Evolutionary conservation across 2,113 vertebrate genomes (phyloP), one percentile per base, ranked within the genome.

Genomic region (Dasypus novemcinctus): DNA sequence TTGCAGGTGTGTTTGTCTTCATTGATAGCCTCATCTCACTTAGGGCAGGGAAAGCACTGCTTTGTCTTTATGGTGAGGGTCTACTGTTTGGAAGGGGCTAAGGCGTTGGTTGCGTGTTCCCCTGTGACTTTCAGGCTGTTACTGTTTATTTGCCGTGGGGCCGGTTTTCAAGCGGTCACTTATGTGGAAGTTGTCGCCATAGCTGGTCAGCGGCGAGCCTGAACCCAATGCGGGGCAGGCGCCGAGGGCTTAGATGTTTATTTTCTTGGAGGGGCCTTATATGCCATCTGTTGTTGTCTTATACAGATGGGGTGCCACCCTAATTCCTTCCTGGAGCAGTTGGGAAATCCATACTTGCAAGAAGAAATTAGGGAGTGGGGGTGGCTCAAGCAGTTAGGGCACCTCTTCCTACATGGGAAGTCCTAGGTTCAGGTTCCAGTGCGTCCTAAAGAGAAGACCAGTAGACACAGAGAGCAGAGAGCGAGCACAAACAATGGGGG

Each of bases 331-430:
- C 68, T 59, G 31, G 61, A 96, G 72, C 78, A 85, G 76, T 61
- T 95, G 87, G 88, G 74, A 87, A 88, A 79, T 75, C 14, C 21
- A 20, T 86, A 71, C 41, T 78, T 59, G 66, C 43, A 78, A 75
- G 61, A 92, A 74, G 82, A 90, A 82, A 31, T 78, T 78, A 84
- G n/a, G n/a, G n/a, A n/a, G n/a, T n/a, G n/a, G n/a, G n/a, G n/a
- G n/a, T n/a, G n/a, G n/a, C n/a, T n/a, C n/a, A n/a, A n/a, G n/a
- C n/a, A n/a, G n/a, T n/a, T n/a, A n/a, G n/a, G n/a, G n/a, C n/a
- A n/a, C n/a, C n/a, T n/a, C n/a, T n/a, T n/a, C n/a, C n/a, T n/a
- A n/a, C n/a, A n/a, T n/a, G n/a, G n/a, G n/a, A n/a, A n/a, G n/a
- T n/a, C n/a, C n/a, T n/a, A n/a, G n/a, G n/a, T n/a, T n/a, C n/a